phyloP scores from a whole-genome alignment of 2,113 vertebrate species.

The Macquaria ambigua region DNA sequence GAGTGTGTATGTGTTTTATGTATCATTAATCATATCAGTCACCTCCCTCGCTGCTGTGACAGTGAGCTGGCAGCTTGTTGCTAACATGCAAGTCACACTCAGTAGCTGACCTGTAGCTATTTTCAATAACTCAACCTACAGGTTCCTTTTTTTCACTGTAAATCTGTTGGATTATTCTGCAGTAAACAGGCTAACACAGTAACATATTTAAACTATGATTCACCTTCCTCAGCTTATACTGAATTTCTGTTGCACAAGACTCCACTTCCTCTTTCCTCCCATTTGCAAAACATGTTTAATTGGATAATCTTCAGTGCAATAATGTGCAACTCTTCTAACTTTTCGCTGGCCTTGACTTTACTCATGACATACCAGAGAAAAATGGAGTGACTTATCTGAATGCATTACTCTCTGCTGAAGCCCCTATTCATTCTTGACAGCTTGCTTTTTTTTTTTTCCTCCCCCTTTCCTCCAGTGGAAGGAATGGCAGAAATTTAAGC shows the following conservation, averaged over 20 bases:
- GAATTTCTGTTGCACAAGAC: constrained; percentile 8
- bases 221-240: background rate
- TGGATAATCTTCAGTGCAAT: background rate
- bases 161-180: background rate
- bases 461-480: background rate
- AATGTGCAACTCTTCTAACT: background rate
- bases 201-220: too few relatives aligned
- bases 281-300: constrained; percentile 5
- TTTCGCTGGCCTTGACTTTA: constrained; percentile 11
- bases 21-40: constrained; percentile 8
- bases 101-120: background rate
- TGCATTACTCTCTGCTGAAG: constrained; percentile 27
- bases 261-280: constrained; percentile 15
- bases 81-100: constrained; percentile 13
- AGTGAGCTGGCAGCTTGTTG: background rate
- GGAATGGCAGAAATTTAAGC: constrained; percentile 21
- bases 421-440: constrained; percentile 36
- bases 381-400: constrained; percentile 32
- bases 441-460: constrained; percentile 18
- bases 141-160: background rate
- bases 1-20: background rate
- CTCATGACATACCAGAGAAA: background rate
- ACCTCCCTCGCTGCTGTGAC: constrained; percentile 1
- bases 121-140: background rate
- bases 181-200: background rate